Evolutionary conservation across 2,113 vertebrate genomes (phyloP).

Genomic region (Cyprinodon brontotheroides): DNA sequence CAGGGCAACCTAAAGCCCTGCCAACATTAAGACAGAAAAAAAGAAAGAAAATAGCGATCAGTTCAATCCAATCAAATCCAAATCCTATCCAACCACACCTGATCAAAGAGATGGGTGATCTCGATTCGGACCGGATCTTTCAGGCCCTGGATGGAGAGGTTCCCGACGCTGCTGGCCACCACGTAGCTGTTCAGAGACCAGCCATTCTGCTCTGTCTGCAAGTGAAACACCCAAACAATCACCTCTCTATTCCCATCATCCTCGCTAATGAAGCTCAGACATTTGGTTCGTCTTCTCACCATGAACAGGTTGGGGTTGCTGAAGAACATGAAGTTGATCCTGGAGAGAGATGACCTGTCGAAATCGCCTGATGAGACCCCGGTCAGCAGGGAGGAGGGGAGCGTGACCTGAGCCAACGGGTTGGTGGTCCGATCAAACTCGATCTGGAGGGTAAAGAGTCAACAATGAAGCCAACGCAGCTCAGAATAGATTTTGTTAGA

Average conservation of each 20-base stretch:
- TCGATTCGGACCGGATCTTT: conserved; percentile 85
- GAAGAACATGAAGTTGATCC: conserved; percentile 96
- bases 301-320: conserved; percentile 92
- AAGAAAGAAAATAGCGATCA: too few species aligned
- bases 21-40: too few species aligned
- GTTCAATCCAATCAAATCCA: too few species aligned
- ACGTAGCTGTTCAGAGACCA: conserved; percentile 87
- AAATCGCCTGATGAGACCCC: conserved; percentile 79
- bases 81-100: not conserved
- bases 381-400: conserved; percentile 87
- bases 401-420: conserved; percentile 84
- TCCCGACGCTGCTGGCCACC: conserved; percentile 94
- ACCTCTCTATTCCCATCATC: not conserved
- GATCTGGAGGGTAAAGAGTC: conserved; percentile 74
- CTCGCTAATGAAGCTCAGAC: not conserved
- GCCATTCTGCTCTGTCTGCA: conserved; percentile 60
- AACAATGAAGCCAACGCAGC: too few species aligned
- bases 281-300: conserved; percentile 23
- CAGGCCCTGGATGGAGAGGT: conserved; percentile 85
- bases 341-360: conserved; percentile 77
- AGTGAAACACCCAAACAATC: not conserved
- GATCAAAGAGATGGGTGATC: conserved; percentile 79
- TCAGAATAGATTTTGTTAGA: too few species aligned
- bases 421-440: conserved; percentile 80
- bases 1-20: too few species aligned